Percentiles rank a stretch among this genome's conserved stretches.
Evolutionary conservation across 2,888 invertebrate genomes (phyloP).

Genomic region (Drosophila picticornis): DNA sequence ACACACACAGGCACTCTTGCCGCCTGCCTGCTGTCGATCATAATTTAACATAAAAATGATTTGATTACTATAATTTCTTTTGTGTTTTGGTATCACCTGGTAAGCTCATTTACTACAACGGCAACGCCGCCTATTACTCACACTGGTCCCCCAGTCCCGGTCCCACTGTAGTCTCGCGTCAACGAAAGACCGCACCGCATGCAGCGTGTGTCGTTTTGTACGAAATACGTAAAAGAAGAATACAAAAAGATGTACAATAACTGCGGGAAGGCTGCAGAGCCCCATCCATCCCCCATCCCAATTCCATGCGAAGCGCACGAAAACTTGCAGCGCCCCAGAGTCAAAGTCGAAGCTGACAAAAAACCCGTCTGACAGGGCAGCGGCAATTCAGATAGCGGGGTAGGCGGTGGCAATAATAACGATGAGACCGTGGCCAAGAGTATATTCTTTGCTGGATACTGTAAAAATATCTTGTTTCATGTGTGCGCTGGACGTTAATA

Average conservation of each 20-base stretch:
- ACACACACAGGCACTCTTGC: constrained; percentile 9
- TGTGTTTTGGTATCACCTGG: constrained; percentile 82
- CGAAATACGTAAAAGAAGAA: constrained; percentile 31
- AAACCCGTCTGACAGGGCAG: constrained; percentile 54
- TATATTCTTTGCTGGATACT: constrained; percentile 50
- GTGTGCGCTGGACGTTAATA: constrained; percentile 82
- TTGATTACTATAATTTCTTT: constrained; percentile 81
- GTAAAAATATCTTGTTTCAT: constrained; percentile 82
- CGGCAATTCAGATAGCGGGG: not conserved
- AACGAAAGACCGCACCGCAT: constrained; percentile 74
- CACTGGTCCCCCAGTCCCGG: constrained; percentile 61
- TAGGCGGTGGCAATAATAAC: constrained; percentile 57
- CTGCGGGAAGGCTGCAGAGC: constrained; percentile 64
- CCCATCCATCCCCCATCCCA: constrained; percentile 20
- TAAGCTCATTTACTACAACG: constrained; percentile 82
- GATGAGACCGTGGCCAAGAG: constrained; percentile 48
- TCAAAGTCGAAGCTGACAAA: constrained; percentile 72
- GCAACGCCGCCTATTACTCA: constrained; percentile 83
- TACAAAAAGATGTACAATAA: constrained; percentile 56
- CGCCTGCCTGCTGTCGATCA: constrained; percentile 81
- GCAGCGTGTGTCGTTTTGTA: constrained; percentile 82
- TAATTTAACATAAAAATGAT: constrained; percentile 81
- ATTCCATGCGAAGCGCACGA: constrained; percentile 25
- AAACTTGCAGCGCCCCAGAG: constrained; percentile 62
- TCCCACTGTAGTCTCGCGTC: constrained; percentile 10